Evolutionary conservation across 1,140 invertebrate species (phyloP).

Genomic region (Lethocerus indicus): DNA sequence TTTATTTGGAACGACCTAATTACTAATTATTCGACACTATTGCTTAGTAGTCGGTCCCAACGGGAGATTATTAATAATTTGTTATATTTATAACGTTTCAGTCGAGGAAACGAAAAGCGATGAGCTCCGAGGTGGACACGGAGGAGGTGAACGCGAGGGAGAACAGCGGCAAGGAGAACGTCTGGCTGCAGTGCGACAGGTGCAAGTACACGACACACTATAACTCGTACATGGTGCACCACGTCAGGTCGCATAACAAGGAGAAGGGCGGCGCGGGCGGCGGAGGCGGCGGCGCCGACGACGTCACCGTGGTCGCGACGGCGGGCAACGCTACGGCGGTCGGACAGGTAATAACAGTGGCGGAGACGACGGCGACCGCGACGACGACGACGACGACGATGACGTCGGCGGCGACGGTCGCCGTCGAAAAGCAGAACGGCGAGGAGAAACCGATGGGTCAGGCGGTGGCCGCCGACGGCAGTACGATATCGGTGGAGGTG

Average conservation of each 20-base stretch:
- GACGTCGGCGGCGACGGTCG: neutral
- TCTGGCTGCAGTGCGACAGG: slow-evolving; percentile 25
- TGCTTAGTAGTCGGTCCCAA: too few relatives aligned
- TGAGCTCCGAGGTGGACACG: slow-evolving; percentile 7
- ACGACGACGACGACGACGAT: neutral
- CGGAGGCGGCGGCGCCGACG: neutral
- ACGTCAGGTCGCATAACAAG: slow-evolving; percentile 12
- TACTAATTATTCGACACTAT: too few relatives aligned
- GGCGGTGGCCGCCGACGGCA: neutral
- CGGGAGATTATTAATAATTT: too few relatives aligned
- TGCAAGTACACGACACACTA: slow-evolving; percentile 25
- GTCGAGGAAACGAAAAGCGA: slow-evolving; percentile 17
- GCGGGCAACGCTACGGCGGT: neutral
- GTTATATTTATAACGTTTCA: slow-evolving; percentile 6
- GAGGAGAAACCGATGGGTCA: neutral
- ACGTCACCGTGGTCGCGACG: neutral
- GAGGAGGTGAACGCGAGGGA: slow-evolving; percentile 7
- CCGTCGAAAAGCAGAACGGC: slow-evolving; percentile 8
- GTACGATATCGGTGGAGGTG: neutral
- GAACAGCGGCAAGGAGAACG: slow-evolving; percentile 18
- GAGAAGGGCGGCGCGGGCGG: neutral
- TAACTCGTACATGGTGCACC: slow-evolving; percentile 23
- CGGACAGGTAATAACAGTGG: neutral
- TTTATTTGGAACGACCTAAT: too few relatives aligned
- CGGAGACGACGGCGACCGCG: neutral